These are phyloP conservation scores for Pherbina coryleti DNA, from an alignment of 2,888 invertebrate genomes.

Conservation along the genomic window DNA sequence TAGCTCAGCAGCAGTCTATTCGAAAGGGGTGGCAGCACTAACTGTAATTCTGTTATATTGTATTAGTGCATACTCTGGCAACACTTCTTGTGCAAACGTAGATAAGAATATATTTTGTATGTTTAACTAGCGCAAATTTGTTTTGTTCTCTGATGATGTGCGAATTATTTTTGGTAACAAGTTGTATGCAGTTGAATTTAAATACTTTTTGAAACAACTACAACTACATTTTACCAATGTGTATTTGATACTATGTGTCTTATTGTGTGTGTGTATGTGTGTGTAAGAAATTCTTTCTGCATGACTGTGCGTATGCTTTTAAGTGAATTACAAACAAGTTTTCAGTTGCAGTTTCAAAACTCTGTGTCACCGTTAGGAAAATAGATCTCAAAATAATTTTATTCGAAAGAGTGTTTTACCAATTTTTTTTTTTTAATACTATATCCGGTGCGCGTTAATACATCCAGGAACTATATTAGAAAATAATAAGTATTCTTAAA, in stretches of 20 bases:
- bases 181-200: slow-evolving; percentile 1
- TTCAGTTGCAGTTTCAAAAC: background rate
- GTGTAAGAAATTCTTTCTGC: slow-evolving; percentile 6
- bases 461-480: too few relatives aligned
- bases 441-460: too few relatives aligned
- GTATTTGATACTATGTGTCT: slow-evolving; percentile 11
- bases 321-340: background rate
- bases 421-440: background rate
- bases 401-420: background rate
- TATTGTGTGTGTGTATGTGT: slow-evolving; percentile 13
- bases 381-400: too few relatives aligned
- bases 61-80: slow-evolving; percentile 17
- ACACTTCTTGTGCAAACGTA: slow-evolving; percentile 26
- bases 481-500: too few relatives aligned
- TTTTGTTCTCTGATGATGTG: slow-evolving; percentile 23
- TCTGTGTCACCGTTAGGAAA: too few relatives aligned
- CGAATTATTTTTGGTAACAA: slow-evolving; percentile 33
- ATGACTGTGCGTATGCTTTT: slow-evolving; percentile 10
- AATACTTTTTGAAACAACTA: slow-evolving; percentile 6
- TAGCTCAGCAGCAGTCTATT: background rate
- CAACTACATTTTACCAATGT: slow-evolving; percentile 7
- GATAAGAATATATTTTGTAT: slow-evolving; percentile 25
- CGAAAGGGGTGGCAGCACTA: background rate
- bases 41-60: background rate
- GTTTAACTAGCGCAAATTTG: slow-evolving; percentile 3